Percentiles rank a stretch among this genome's conserved stretches.
phyloP scores from a whole-genome alignment of 2,113 vertebrate species.

The Tautogolabrus adspersus region DNA sequence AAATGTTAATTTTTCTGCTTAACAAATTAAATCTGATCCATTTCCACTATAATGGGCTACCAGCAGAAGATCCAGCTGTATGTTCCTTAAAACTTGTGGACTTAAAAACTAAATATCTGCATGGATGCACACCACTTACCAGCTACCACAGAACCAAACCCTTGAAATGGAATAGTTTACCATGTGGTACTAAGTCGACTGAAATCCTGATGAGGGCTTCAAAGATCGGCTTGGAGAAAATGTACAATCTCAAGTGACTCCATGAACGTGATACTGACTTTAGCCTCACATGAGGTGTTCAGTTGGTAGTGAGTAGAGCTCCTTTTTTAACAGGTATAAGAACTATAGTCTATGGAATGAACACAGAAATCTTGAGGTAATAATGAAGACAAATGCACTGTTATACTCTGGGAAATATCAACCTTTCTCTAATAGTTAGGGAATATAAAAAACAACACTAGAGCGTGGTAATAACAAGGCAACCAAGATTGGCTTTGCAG shows the following conservation, averaged over 20 bases:
- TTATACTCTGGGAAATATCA: too few species aligned
- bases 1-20: too few species aligned
- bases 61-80: not conserved
- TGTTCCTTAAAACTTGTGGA: not conserved
- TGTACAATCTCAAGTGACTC: not conserved
- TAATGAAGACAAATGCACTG: too few species aligned
- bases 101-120: not conserved
- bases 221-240: too few species aligned
- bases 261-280: not conserved
- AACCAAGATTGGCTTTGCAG: not conserved
- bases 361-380: too few species aligned
- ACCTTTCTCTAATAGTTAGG: not conserved
- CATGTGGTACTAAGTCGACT: not conserved
- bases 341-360: too few species aligned
- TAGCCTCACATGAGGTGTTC: not conserved
- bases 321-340: not conserved
- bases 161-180: slow-evolving; percentile 13
- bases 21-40: not conserved
- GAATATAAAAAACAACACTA: not conserved
- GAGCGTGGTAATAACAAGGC: not conserved
- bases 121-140: slow-evolving; percentile 24
- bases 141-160: not conserved
- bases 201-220: too few species aligned
- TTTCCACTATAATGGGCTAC: not conserved
- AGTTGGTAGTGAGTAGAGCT: not conserved